These are phyloP conservation scores for Apeltes quadracus DNA, from an alignment of 2,113 vertebrate species.

Conservation along the genomic window DNA sequence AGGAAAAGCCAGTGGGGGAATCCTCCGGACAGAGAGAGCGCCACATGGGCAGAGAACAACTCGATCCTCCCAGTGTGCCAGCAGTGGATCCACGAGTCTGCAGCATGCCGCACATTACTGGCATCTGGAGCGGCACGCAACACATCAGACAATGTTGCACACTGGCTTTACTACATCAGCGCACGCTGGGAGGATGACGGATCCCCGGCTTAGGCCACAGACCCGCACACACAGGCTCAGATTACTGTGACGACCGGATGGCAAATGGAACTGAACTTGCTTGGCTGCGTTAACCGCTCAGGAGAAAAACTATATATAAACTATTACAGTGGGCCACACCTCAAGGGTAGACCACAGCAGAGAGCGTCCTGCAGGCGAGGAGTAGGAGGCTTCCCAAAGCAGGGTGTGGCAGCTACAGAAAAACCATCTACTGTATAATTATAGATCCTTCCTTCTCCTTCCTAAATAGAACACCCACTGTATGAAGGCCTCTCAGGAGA, in stretches of 20 bases:
- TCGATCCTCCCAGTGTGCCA: slow-evolving; percentile 41
- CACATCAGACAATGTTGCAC: slow-evolving; percentile 47
- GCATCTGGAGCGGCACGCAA: slow-evolving; percentile 48
- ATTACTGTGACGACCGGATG: slow-evolving; percentile 16
- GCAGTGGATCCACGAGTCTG: slow-evolving; percentile 29
- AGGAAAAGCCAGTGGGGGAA: not conserved
- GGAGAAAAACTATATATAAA: not conserved
- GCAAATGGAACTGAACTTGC: not conserved
- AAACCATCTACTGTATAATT: slow-evolving; percentile 50
- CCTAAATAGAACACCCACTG: slow-evolving; percentile 49
- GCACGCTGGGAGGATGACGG: slow-evolving; percentile 23
- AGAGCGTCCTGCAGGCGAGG: slow-evolving; percentile 22
- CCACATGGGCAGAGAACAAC: slow-evolving; percentile 8
- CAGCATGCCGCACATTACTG: slow-evolving; percentile 47
- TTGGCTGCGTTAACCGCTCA: too few relatives aligned
- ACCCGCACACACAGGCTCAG: slow-evolving; percentile 12
- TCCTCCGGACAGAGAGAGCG: not conserved
- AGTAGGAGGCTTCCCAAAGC: slow-evolving; percentile 23
- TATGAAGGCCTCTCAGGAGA: slow-evolving; percentile 40
- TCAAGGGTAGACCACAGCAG: slow-evolving; percentile 15
- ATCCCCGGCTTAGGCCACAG: slow-evolving; percentile 2
- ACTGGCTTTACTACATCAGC: slow-evolving; percentile 52
- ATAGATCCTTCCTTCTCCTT: slow-evolving; percentile 42
- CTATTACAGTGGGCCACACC: not conserved
- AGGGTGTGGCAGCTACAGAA: slow-evolving; percentile 47